These are phyloP conservation scores for Brachyptera risi DNA, from an alignment of 2,888 invertebrate genomes.

Conservation along the genomic window DNA sequence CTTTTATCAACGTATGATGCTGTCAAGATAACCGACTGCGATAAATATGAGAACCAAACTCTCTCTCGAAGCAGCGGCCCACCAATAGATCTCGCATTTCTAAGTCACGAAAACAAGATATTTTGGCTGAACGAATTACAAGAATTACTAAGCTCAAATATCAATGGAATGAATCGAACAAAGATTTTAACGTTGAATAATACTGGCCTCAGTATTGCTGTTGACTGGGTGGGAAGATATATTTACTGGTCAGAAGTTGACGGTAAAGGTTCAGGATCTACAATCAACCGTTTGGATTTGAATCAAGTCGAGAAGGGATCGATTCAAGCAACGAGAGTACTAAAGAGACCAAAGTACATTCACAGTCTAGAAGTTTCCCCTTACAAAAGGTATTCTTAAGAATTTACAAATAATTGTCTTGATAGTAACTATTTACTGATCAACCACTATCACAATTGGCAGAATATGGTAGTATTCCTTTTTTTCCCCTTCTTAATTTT, in stretches of 20 bases:
- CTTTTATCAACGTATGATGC: constrained; percentile 69
- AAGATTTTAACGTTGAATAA: constrained; percentile 53
- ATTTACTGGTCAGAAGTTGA: constrained; percentile 76
- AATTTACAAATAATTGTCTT: too few relatives aligned
- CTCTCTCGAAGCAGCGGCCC: constrained; percentile 56
- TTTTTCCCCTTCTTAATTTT: too few relatives aligned
- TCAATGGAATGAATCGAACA: constrained; percentile 47
- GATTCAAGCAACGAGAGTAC: constrained; percentile 28
- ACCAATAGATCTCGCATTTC: constrained; percentile 64
- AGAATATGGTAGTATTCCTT: too few relatives aligned
- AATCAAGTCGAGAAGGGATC: constrained; percentile 53
- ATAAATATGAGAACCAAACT: constrained; percentile 59
- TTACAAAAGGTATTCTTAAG: constrained; percentile 65
- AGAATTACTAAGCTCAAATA: constrained; percentile 60
- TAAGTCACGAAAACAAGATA: constrained; percentile 66
- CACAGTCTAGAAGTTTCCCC: constrained; percentile 71
- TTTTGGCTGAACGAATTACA: constrained; percentile 80
- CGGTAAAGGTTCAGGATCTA: constrained; percentile 46
- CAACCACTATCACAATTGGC: too few relatives aligned
- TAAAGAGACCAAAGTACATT: constrained; percentile 56
- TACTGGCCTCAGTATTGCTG: constrained; percentile 62
- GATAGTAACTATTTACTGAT: too few relatives aligned
- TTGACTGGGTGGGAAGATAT: constrained; percentile 84
- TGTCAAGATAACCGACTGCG: constrained; percentile 71
- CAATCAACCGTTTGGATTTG: constrained; percentile 63